phyloP scores from a whole-genome alignment of 2,113 vertebrate genomes.

The Psephotus haematonotus region DNA sequence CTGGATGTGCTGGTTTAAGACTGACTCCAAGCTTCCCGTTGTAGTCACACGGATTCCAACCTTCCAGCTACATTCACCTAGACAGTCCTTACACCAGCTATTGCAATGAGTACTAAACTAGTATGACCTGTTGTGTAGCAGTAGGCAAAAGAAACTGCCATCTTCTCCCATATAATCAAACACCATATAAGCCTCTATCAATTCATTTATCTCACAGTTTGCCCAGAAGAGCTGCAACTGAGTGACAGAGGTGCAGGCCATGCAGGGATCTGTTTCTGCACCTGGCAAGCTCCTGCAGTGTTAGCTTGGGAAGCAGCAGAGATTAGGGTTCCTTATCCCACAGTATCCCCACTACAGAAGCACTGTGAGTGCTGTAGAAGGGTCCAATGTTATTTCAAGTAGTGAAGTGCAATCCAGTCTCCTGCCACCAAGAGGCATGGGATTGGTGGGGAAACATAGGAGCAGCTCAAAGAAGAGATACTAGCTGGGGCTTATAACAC shows the following conservation, averaged over 20 bases:
- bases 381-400: neutral
- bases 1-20: neutral
- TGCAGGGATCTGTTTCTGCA: neutral
- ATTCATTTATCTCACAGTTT: neutral
- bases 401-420: neutral
- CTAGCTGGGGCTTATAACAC: neutral
- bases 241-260: neutral
- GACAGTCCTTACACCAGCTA: neutral
- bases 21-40: neutral
- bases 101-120: neutral
- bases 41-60: neutral
- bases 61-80: neutral
- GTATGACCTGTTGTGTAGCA: neutral
- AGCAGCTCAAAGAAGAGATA: neutral
- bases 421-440: neutral
- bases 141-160: neutral
- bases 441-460: accelerated
- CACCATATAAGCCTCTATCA: neutral
- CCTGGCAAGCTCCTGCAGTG: accelerated
- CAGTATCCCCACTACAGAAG: neutral
- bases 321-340: neutral
- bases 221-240: neutral
- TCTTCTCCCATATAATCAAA: neutral
- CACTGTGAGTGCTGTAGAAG: neutral
- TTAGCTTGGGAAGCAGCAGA: neutral